Evolutionary conservation across 2,888 invertebrate genomes (phyloP).

Genomic region (Lucinisca nassula): DNA sequence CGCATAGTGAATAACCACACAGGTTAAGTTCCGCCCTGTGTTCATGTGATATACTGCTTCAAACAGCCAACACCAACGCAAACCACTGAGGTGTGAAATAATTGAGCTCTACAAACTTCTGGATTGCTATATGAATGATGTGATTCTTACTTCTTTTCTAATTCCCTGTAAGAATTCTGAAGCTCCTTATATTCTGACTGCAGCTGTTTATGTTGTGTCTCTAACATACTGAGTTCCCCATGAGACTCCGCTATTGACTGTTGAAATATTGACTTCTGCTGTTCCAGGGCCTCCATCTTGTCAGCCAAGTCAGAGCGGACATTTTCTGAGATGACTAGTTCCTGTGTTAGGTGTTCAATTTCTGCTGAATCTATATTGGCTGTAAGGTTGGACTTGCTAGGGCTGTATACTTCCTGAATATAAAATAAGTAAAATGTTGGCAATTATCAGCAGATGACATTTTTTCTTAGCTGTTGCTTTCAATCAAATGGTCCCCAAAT

Average conservation of each 20-base stretch:
- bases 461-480: too few relatives aligned
- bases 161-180: conserved; percentile 66
- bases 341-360: conserved; percentile 71
- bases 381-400: conserved; percentile 54
- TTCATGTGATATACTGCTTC: too few relatives aligned
- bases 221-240: conserved; percentile 77
- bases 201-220: conserved; percentile 73
- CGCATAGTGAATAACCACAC: too few relatives aligned
- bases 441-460: too few relatives aligned
- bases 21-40: too few relatives aligned
- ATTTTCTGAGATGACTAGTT: conserved; percentile 74
- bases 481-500: too few relatives aligned
- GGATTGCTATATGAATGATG: too few relatives aligned
- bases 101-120: too few relatives aligned
- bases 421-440: too few relatives aligned
- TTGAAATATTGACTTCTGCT: conserved; percentile 76
- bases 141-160: conserved; percentile 77
- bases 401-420: conserved; percentile 73
- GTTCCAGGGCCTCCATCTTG: conserved; percentile 77
- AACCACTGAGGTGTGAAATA: too few relatives aligned
- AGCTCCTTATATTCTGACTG: conserved; percentile 72
- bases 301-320: conserved; percentile 73
- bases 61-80: too few relatives aligned
- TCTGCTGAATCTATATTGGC: conserved; percentile 69
- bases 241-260: conserved; percentile 78